phyloP scores from a whole-genome alignment of 2,113 vertebrate species.

The Carollia perspicillata region DNA sequence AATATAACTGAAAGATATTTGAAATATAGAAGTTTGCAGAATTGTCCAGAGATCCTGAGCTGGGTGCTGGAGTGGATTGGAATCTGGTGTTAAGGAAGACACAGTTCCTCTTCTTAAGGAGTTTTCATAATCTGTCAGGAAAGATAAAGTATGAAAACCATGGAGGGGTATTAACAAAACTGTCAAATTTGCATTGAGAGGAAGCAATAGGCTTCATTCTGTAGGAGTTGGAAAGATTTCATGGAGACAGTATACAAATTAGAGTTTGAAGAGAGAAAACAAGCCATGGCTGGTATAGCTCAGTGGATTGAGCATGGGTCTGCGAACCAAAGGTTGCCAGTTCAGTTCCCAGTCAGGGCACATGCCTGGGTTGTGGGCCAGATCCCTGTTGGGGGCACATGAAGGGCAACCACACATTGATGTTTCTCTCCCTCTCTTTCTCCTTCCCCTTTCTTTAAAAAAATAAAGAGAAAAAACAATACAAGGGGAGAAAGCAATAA shows the following conservation, averaged over 20 bases:
- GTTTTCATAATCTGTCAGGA: neutral
- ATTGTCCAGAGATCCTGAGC: neutral
- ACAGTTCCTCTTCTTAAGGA: neutral
- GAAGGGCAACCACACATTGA: too few species aligned
- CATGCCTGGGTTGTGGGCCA: too few species aligned
- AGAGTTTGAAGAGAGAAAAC: neutral
- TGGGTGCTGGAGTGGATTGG: neutral
- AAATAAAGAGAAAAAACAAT: neutral
- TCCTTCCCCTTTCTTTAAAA: too few species aligned
- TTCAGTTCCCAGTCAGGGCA: too few species aligned
- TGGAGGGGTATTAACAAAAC: neutral
- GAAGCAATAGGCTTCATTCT: neutral
- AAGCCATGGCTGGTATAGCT: too few species aligned
- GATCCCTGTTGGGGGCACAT: too few species aligned
- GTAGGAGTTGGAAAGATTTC: neutral
- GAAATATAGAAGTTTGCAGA: neutral
- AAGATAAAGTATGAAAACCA: neutral
- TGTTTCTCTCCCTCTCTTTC: too few species aligned
- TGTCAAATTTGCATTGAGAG: neutral
- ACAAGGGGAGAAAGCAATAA: neutral
- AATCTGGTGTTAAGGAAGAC: neutral
- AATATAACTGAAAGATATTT: neutral
- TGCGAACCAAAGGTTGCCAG: too few species aligned
- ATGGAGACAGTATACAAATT: neutral
- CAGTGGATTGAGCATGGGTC: too few species aligned